Base-by-base conservation (phyloP, 2,113 vertebrate species). In the Microcebus murinus region DNA sequence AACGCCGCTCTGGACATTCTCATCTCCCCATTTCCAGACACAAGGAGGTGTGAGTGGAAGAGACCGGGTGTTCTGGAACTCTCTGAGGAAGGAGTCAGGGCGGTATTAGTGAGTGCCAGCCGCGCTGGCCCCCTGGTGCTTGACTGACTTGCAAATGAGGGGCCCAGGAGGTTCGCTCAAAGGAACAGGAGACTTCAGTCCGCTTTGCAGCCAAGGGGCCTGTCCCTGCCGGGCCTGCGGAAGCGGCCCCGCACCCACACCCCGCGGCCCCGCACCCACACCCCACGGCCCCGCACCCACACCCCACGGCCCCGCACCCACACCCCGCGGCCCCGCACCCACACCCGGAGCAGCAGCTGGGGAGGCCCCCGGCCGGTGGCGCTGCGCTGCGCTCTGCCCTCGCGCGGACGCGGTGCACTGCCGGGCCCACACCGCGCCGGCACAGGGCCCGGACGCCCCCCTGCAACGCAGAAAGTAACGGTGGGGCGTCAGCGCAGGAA, bases 131-230 rank as follows among this genome's bases (percentile, higher is more conserved):
- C 81, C 21, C 29, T 8, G 3, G 42, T 2, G 21, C 23, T 10
- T 1, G 25, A 25, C 55, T 0, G 2, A 12, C 21, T 0, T 2
- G 1, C 29, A 0, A 0, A 3, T 1, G 3, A n/a, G 42, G 50
- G 8, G 4, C 34, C 4, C 18, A 85, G 84, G 82, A n/a, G 1
- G n/a, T 23, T 13, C 5, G 17, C 59, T 50, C 27, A 11, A 14
- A 57, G 70, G 18, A 39, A 6, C 34, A 45, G n/a, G 34, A 39
- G 68, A 65, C 70, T 12, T 20, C 0, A 6, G 1, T 12, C 34
- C 6, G 15, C 39, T 20, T 15, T 3, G 18, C 3, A 52, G 50
- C 71, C 52, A 13, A 7, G 13, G 83, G 8, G 23, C 25, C 18
- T 1, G 0, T 2, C 76, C 57, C 31, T 55, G 52, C 52, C 17